Percentiles rank a stretch among this genome's conserved stretches.
Conservation (phyloP, 2,113 vertebrate genomes). For the Triplophysa tibetana region DNA sequence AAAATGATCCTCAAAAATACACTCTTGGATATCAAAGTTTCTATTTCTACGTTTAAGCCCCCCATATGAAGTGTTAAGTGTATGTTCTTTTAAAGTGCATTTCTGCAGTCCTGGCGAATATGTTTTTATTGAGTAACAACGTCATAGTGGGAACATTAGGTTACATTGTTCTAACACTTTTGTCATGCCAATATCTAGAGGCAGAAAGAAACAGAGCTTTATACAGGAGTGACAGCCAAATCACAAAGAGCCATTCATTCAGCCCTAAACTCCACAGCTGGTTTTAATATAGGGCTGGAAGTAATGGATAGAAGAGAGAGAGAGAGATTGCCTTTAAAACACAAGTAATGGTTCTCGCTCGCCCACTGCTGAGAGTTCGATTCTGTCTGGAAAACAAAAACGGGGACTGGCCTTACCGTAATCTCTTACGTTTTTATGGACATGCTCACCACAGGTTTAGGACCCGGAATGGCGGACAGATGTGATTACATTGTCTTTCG, state of each 20-base stretch:
- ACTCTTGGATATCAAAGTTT: not conserved
- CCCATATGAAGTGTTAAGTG: not conserved
- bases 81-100: constrained; percentile 15
- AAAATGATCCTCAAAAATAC: not conserved
- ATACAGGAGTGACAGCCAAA: constrained; percentile 66
- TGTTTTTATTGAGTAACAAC: constrained; percentile 46
- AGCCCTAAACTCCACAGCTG: constrained; percentile 72
- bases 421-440: not conserved
- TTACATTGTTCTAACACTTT: constrained; percentile 63
- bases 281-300: constrained; percentile 76
- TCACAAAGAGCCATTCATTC: constrained; percentile 81
- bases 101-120: constrained; percentile 27
- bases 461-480: not conserved
- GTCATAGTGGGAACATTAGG: constrained; percentile 59
- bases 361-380: constrained; percentile 53
- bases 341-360: constrained; percentile 54
- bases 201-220: constrained; percentile 62
- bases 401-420: not conserved
- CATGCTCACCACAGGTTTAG: not conserved
- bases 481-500: too few relatives aligned
- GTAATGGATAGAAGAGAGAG: constrained; percentile 54
- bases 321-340: constrained; percentile 59
- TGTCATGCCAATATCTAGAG: constrained; percentile 62
- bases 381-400: constrained; percentile 52
- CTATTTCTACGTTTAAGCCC: not conserved